Evolutionary conservation across 2,113 vertebrate species (phyloP).

Genomic region (Catharus fuscescens): DNA sequence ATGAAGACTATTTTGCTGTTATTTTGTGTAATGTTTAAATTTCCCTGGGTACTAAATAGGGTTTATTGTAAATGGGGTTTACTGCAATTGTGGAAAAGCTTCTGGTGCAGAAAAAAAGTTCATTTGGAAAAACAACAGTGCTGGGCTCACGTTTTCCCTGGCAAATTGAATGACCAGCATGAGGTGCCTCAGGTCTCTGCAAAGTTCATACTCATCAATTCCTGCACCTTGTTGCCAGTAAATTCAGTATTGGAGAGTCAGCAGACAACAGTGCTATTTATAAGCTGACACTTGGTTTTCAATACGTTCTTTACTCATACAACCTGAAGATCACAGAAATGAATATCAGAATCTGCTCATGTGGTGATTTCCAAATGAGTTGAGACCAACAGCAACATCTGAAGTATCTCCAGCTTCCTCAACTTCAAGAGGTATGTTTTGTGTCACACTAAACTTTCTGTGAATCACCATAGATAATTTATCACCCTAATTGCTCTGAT

Average conservation of each 20-base stretch:
- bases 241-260: background rate
- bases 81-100: background rate
- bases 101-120: background rate
- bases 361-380: background rate
- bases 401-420: background rate
- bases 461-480: background rate
- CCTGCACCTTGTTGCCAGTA: background rate
- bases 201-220: background rate
- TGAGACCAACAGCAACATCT: background rate
- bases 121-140: background rate
- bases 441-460: background rate
- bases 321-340: background rate
- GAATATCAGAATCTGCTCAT: background rate
- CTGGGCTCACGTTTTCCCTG: background rate
- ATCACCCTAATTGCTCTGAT: background rate
- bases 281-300: background rate
- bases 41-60: background rate
- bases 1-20: background rate
- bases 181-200: background rate
- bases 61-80: background rate
- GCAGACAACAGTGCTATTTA: background rate
- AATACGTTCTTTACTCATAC: background rate
- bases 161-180: background rate
- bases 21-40: background rate
- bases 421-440: background rate